phyloP scores from a whole-genome alignment of 2,888 invertebrate genomes.

The Nemapogon koenigi region DNA sequence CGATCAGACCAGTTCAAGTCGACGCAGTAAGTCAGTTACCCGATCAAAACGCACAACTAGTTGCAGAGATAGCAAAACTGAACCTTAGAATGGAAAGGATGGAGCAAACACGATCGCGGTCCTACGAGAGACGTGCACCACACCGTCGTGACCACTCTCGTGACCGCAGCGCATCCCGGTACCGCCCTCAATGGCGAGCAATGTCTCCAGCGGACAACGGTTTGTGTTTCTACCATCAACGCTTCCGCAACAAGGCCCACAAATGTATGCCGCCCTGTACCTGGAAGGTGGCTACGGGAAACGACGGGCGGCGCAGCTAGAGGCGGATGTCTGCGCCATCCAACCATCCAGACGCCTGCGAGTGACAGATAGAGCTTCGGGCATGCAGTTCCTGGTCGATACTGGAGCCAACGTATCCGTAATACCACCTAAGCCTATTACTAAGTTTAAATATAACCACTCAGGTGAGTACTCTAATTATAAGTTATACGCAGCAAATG shows the following conservation, averaged over 20 bases:
- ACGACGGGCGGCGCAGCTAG: slow-evolving; percentile 13
- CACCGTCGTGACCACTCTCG: no score
- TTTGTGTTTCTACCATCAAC: slow-evolving; percentile 1
- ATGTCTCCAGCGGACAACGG: no score
- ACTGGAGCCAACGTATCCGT: slow-evolving; percentile 14
- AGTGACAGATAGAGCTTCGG: slow-evolving; percentile 14
- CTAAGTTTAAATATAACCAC: no score
- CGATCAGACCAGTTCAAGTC: no score
- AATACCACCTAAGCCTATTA: slow-evolving; percentile 1
- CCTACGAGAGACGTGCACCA: no score
- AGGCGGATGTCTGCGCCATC: slow-evolving; percentile 14
- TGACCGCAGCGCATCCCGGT: no score
- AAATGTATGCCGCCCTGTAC: background rate
- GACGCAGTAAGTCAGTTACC: no score
- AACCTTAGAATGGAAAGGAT: no score
- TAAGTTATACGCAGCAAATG: slow-evolving; percentile 20
- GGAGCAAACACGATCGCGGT: no score
- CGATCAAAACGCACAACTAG: no score
- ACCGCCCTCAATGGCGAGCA: no score
- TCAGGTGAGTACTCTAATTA: slow-evolving; percentile 10
- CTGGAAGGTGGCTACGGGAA: slow-evolving; percentile 10
- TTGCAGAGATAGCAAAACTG: no score
- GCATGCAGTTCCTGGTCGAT: slow-evolving; percentile 12
- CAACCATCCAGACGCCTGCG: slow-evolving; percentile 13
- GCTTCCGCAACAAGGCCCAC: background rate